phyloP scores from a whole-genome alignment of 2,113 vertebrate genomes.

The Pseudolaguvia tuberculata region DNA sequence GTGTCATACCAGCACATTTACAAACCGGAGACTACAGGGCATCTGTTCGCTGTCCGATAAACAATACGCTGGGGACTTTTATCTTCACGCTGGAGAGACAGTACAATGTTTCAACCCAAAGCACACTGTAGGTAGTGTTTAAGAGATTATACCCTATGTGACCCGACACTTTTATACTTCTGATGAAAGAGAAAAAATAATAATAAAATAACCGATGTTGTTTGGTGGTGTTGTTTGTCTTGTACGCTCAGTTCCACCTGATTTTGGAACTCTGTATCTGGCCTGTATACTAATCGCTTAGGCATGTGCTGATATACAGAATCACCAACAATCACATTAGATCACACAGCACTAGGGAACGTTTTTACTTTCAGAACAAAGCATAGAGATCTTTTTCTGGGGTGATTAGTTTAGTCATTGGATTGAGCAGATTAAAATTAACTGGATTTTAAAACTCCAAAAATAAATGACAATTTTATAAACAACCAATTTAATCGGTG shows the following conservation, averaged over 20 bases:
- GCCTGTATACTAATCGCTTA: slow-evolving; percentile 52
- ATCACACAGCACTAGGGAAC: too few species aligned
- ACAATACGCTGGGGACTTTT: background rate
- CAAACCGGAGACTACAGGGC: slow-evolving; percentile 52
- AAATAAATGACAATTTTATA: background rate
- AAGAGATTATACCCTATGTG: slow-evolving; percentile 76
- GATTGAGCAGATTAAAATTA: background rate
- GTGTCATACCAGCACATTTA: slow-evolving; percentile 83
- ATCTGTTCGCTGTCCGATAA: slow-evolving; percentile 9
- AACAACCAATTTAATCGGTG: background rate
- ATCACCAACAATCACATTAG: background rate
- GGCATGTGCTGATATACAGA: slow-evolving; percentile 10
- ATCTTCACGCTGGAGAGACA: slow-evolving; percentile 51
- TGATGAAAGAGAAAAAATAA: slow-evolving; percentile 34
- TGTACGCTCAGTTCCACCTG: slow-evolving; percentile 58
- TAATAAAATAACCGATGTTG: slow-evolving; percentile 38
- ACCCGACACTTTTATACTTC: slow-evolving; percentile 72
- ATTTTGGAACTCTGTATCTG: slow-evolving; percentile 55
- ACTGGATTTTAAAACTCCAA: background rate
- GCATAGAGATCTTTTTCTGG: too few species aligned
- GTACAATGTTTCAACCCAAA: slow-evolving; percentile 73
- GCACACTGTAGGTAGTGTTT: slow-evolving; percentile 80
- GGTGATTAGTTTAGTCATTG: background rate
- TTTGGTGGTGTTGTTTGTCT: slow-evolving; percentile 63
- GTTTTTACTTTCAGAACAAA: too few species aligned